Conservation (phyloP, 2,113 vertebrate species). For the Notarius lentiginosus region DNA sequence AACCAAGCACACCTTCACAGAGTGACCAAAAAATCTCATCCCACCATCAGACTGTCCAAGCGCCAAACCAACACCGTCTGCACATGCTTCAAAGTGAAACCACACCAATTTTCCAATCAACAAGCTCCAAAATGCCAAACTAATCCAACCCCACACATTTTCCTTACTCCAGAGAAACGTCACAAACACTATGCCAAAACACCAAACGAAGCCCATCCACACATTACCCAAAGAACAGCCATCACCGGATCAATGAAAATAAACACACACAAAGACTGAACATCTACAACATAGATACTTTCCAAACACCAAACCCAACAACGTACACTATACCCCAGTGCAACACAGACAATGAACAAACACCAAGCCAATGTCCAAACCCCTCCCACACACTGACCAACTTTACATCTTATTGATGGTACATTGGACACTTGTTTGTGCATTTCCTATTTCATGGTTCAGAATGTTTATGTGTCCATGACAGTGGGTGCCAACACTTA, state of each 20-base stretch:
- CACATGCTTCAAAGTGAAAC: neutral
- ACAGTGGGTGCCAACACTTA: neutral
- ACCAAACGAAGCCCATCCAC: neutral
- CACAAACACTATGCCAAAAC: neutral
- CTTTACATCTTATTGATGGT: neutral
- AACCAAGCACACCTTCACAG: neutral
- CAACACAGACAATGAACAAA: neutral
- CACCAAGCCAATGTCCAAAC: neutral
- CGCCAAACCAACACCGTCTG: neutral
- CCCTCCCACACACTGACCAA: neutral
- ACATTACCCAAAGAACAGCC: neutral
- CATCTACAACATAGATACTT: neutral
- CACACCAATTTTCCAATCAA: neutral
- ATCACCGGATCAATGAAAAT: neutral
- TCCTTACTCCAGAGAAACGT: neutral
- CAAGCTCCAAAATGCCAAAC: neutral
- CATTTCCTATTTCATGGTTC: neutral
- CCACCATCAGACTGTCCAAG: neutral
- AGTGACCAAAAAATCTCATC: neutral
- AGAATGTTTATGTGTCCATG: slow-evolving; percentile 13
- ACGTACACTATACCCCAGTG: neutral
- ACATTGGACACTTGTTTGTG: neutral
- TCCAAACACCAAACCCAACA: neutral
- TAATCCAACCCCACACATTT: neutral
- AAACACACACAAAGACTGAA: neutral